Percentiles rank a stretch among this genome's conserved stretches.
Evolutionary conservation across 35 echinoderm and acorn worm species (phyloP).

Genomic region (Anneissia japonica): DNA sequence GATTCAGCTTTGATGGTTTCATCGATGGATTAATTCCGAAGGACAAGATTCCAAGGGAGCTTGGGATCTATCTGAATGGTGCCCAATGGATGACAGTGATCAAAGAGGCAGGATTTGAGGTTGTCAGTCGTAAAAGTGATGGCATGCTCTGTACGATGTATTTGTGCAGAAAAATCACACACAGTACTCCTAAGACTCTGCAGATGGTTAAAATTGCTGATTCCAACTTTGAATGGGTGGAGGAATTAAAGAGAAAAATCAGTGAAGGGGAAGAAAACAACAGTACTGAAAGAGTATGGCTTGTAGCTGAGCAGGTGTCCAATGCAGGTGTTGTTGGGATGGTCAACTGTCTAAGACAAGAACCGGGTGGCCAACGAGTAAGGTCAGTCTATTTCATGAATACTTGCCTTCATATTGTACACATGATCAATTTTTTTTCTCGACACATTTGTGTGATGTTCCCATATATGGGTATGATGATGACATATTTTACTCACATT

Average conservation of each 20-base stretch:
- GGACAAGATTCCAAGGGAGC: neutral
- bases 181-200: neutral
- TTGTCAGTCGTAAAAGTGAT: slow-evolving; percentile 44
- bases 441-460: too few species aligned
- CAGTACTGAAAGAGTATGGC: slow-evolving; percentile 51
- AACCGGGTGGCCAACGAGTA: slow-evolving; percentile 65
- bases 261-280: neutral
- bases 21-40: slow-evolving; percentile 21
- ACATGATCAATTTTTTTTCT: too few species aligned
- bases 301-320: slow-evolving; percentile 38
- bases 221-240: slow-evolving; percentile 52
- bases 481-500: too few species aligned
- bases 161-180: slow-evolving; percentile 44
- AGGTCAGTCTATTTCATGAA: slow-evolving; percentile 38
- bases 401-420: too few species aligned
- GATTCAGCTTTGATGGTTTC: slow-evolving; percentile 14
- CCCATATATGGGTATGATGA: too few species aligned
- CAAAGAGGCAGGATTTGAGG: slow-evolving; percentile 40
- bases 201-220: slow-evolving; percentile 8
- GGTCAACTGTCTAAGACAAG: slow-evolving; percentile 69
- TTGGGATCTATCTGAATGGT: slow-evolving; percentile 32
- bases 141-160: slow-evolving; percentile 54
- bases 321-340: slow-evolving; percentile 75
- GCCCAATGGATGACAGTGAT: slow-evolving; percentile 29
- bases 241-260: slow-evolving; percentile 45